A percentile compares a stretch with the other conserved stretches of the same genome.
Evolutionary conservation across 1,140 invertebrate species (phyloP).

Genomic region (Drosophila persimilis): DNA sequence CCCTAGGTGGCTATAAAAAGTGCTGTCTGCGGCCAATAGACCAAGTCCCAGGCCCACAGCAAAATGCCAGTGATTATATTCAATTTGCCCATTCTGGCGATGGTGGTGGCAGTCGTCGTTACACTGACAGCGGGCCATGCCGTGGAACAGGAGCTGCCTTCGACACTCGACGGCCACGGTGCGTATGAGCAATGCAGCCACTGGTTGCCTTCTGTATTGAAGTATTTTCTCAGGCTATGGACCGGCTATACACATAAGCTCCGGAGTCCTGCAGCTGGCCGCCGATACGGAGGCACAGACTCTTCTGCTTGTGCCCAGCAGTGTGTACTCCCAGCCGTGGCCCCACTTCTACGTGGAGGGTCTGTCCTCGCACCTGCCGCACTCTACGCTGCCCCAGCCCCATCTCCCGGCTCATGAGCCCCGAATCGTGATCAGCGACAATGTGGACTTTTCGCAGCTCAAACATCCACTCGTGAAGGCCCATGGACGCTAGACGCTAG

Average conservation of each 20-base stretch:
- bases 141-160: slow-evolving; percentile 11
- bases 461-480: slow-evolving; percentile 13
- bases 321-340: slow-evolving; percentile 11
- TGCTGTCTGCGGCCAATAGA: neutral
- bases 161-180: slow-evolving; percentile 24
- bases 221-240: slow-evolving; percentile 34
- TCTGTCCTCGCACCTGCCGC: slow-evolving; percentile 31
- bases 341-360: slow-evolving; percentile 45
- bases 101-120: neutral
- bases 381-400: neutral
- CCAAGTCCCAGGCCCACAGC: neutral
- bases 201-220: neutral
- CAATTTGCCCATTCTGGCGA: slow-evolving; percentile 15
- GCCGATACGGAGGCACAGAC: slow-evolving; percentile 41
- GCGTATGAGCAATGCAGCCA: slow-evolving; percentile 35
- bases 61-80: slow-evolving; percentile 31
- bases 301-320: slow-evolving; percentile 35
- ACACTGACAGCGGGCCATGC: neutral
- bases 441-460: slow-evolving; percentile 50
- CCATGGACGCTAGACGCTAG: slow-evolving; percentile 35
- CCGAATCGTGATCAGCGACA: slow-evolving; percentile 36
- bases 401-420: slow-evolving; percentile 9
- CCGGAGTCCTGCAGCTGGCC: slow-evolving; percentile 56
- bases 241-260: slow-evolving; percentile 62
- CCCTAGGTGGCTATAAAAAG: slow-evolving; percentile 40